These are phyloP conservation scores for Scaptomyza cyrtandrae DNA, from an alignment of 2,888 invertebrate species.

Conservation along the genomic window DNA sequence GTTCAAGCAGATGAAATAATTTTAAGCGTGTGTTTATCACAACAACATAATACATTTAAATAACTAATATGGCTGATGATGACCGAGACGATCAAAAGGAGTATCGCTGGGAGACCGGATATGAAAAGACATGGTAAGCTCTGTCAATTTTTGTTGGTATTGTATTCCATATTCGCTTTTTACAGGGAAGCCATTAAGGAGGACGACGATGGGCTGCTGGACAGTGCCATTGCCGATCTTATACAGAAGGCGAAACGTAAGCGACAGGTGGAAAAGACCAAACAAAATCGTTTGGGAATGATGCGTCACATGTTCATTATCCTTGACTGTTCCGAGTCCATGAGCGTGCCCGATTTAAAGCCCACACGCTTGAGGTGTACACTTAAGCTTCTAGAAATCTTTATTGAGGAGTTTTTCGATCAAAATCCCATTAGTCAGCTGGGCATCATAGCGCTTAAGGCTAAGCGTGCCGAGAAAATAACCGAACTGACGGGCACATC, in stretches of 20 bases:
- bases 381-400: slow-evolving; percentile 95
- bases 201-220: slow-evolving; percentile 96
- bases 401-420: slow-evolving; percentile 98
- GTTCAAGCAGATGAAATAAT: slow-evolving; percentile 8
- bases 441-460: slow-evolving; percentile 95
- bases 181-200: slow-evolving; percentile 97
- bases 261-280: slow-evolving; percentile 87
- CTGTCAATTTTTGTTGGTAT: background rate
- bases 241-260: slow-evolving; percentile 95
- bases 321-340: slow-evolving; percentile 96
- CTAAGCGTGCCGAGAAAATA: slow-evolving; percentile 96
- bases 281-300: slow-evolving; percentile 96
- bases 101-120: slow-evolving; percentile 97
- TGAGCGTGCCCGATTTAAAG: slow-evolving; percentile 97
- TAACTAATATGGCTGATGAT: slow-evolving; percentile 77
- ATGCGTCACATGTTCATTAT: slow-evolving; percentile 98
- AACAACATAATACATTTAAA: background rate
- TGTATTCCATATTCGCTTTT: background rate
- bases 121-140: slow-evolving; percentile 95
- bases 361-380: slow-evolving; percentile 95
- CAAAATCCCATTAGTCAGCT: slow-evolving; percentile 99
- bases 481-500: slow-evolving; percentile 95
- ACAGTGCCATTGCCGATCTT: slow-evolving; percentile 95
- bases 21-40: background rate
- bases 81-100: slow-evolving; percentile 94